A percentile compares a stretch with the other conserved stretches of the same genome.
phyloP scores from a whole-genome alignment of 2,113 vertebrate genomes.

The Turnix velox region DNA sequence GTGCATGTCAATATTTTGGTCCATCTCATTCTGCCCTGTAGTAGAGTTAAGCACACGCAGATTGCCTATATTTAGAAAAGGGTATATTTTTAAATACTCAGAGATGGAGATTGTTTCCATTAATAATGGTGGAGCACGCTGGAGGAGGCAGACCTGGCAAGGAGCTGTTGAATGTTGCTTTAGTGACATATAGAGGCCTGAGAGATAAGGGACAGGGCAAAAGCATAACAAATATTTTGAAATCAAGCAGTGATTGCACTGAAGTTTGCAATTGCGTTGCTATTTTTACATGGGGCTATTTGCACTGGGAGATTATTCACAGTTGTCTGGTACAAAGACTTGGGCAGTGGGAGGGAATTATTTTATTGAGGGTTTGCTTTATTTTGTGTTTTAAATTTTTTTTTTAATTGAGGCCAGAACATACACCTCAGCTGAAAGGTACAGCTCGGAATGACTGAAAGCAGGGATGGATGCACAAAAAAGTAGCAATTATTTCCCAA shows the following conservation, averaged over 20 bases:
- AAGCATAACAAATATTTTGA: slow-evolving; percentile 69
- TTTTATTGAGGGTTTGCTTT: background rate
- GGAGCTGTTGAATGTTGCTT: slow-evolving; percentile 50
- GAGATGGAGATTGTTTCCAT: slow-evolving; percentile 73
- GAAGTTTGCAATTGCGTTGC: slow-evolving; percentile 24
- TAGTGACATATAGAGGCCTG: slow-evolving; percentile 61
- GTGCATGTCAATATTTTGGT: slow-evolving; percentile 80
- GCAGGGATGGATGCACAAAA: background rate
- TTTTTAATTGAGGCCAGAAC: background rate
- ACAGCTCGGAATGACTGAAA: background rate
- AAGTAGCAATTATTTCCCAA: background rate
- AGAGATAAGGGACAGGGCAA: slow-evolving; percentile 63
- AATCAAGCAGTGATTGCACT: slow-evolving; percentile 50
- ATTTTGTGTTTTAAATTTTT: background rate
- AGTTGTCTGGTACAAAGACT: slow-evolving; percentile 13
- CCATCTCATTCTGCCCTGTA: slow-evolving; percentile 75
- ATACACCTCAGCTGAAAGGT: background rate
- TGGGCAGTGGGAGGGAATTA: background rate
- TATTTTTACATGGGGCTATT: slow-evolving; percentile 39
- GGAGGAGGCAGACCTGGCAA: background rate
- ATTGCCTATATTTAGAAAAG: slow-evolving; percentile 72
- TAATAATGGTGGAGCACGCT: slow-evolving; percentile 61
- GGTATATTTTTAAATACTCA: slow-evolving; percentile 54
- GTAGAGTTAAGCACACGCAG: slow-evolving; percentile 71
- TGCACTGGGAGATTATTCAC: slow-evolving; percentile 22